These are phyloP conservation scores for Margaritifera margaritifera DNA, from an alignment of 2,888 invertebrate genomes.

Conservation along the genomic window DNA sequence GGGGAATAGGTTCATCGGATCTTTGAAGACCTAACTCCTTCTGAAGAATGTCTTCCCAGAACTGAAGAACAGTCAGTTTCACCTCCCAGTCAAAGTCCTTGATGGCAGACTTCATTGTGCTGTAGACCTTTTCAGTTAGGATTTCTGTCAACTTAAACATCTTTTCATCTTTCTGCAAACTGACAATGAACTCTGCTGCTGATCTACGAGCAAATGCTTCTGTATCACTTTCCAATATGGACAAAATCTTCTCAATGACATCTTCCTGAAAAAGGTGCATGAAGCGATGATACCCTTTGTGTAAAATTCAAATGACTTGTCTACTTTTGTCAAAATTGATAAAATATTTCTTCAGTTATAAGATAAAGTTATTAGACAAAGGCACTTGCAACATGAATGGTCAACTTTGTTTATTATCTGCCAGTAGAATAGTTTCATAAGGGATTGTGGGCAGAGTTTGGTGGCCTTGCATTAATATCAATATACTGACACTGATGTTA, in stretches of 20 bases:
- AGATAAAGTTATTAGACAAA: too few species aligned
- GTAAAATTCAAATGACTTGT: too few species aligned
- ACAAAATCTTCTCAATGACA: conserved; percentile 30
- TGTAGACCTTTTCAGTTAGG: not conserved
- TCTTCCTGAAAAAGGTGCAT: conserved; percentile 31
- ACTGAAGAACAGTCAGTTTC: conserved; percentile 44
- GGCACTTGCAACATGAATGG: too few species aligned
- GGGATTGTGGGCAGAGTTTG: too few species aligned
- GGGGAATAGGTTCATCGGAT: too few species aligned
- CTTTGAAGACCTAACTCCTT: conserved; percentile 4
- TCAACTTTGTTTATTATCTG: too few species aligned
- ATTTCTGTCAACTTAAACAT: not conserved
- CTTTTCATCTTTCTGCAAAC: conserved; percentile 7
- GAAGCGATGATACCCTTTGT: not conserved
- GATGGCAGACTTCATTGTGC: conserved; percentile 19
- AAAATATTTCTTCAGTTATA: too few species aligned
- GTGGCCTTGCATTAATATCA: too few species aligned
- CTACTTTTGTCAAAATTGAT: too few species aligned
- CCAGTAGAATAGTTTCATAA: too few species aligned
- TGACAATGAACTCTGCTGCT: conserved; percentile 39
- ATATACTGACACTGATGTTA: too few species aligned
- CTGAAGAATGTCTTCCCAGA: conserved; percentile 36
- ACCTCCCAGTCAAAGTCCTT: conserved; percentile 66
- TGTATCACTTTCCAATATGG: conserved; percentile 44
- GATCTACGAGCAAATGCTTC: conserved; percentile 60